Evolutionary conservation across 2,113 vertebrate species (phyloP).

Genomic region (Centropus bengalensis): DNA sequence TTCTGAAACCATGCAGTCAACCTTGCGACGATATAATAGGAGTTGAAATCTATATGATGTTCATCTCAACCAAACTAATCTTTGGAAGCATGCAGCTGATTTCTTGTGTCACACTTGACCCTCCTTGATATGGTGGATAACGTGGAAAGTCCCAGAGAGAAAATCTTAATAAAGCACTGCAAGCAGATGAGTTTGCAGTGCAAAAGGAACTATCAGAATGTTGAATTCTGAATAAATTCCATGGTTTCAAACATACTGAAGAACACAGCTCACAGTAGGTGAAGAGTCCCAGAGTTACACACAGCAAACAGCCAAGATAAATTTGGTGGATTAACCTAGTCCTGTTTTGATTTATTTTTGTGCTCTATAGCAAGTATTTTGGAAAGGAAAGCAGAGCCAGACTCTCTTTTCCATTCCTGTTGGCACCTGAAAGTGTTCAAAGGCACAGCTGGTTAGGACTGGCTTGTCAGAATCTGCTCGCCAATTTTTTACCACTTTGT

Average conservation of each 20-base stretch:
- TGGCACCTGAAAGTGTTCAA: not conserved
- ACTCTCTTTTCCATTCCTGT: not conserved
- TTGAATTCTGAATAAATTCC: not conserved
- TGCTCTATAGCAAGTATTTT: not conserved
- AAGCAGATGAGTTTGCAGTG: not conserved
- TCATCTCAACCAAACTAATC: not conserved
- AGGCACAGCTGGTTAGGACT: not conserved
- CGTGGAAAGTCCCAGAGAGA: not conserved
- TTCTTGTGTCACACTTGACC: not conserved
- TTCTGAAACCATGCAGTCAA: slow-evolving; percentile 11
- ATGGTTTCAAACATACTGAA: not conserved
- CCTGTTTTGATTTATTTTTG: not conserved
- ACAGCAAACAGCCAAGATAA: not conserved
- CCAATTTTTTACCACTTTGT: not conserved
- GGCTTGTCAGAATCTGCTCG: not conserved
- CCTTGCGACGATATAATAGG: not conserved
- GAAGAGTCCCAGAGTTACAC: not conserved
- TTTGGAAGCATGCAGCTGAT: not conserved
- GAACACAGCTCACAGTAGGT: not conserved
- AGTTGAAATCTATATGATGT: not conserved
- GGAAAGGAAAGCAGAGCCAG: not conserved
- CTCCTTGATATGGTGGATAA: not conserved
- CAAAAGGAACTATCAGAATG: not conserved
- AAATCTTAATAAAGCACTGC: not conserved
- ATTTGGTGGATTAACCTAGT: not conserved